These are phyloP conservation scores for Zaprionus tsacasi DNA, from an alignment of 1,140 invertebrate genomes.

Conservation along the genomic window DNA sequence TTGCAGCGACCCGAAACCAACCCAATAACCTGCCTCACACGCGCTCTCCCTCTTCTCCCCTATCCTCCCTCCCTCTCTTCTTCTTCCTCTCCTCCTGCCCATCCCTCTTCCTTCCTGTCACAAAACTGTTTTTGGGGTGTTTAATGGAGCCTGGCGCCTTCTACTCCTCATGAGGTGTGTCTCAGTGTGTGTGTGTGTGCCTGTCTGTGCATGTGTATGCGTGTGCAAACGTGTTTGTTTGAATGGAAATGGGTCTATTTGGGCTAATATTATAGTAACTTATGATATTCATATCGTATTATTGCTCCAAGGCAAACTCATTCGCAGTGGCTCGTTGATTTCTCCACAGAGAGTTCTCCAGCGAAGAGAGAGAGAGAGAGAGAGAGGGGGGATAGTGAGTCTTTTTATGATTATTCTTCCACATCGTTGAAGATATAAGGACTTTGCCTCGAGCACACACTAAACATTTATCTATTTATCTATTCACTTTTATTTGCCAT, in stretches of 20 bases:
- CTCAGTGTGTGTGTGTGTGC: slow-evolving; percentile 22
- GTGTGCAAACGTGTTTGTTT: slow-evolving; percentile 32
- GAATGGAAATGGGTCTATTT: slow-evolving; percentile 71
- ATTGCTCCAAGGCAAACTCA: slow-evolving; percentile 42
- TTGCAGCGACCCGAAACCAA: slow-evolving; percentile 66
- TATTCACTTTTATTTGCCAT: slow-evolving; percentile 10
- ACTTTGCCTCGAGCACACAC: slow-evolving; percentile 1
- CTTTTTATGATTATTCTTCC: slow-evolving; percentile 24
- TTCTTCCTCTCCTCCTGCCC: slow-evolving; percentile 13
- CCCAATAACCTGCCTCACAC: slow-evolving; percentile 31
- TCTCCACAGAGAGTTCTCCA: not conserved
- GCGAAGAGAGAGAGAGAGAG: not conserved
- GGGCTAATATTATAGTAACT: slow-evolving; percentile 77
- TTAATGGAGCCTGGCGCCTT: slow-evolving; percentile 74
- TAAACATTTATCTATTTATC: slow-evolving; percentile 8
- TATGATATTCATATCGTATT: slow-evolving; percentile 74
- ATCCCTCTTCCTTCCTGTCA: slow-evolving; percentile 11
- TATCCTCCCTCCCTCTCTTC: not conserved
- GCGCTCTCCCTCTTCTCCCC: slow-evolving; percentile 13
- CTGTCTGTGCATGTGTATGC: slow-evolving; percentile 19
- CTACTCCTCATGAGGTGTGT: slow-evolving; percentile 49
- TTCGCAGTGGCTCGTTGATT: slow-evolving; percentile 18
- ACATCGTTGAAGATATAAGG: slow-evolving; percentile 13
- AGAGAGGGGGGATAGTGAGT: not conserved
- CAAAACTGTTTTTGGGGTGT: slow-evolving; percentile 52